phyloP scores from a whole-genome alignment of 1,140 invertebrate species.

The Scaptomyza montana region DNA sequence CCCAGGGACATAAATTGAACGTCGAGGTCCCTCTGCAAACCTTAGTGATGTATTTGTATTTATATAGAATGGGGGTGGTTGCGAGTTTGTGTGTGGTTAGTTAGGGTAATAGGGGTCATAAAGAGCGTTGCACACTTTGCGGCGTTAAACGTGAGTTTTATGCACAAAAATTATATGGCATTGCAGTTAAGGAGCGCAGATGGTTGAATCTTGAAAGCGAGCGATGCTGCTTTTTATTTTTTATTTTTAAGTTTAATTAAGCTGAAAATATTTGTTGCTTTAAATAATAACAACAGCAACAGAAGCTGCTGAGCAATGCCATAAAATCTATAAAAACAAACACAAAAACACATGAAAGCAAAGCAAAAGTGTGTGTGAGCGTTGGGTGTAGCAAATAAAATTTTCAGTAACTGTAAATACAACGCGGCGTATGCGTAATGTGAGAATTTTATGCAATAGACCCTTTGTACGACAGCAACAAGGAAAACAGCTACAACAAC shows the following conservation, averaged over 20 bases:
- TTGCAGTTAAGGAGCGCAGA: conserved; percentile 68
- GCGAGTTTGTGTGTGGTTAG: conserved; percentile 32
- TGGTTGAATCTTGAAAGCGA: conserved; percentile 44
- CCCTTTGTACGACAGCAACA: conserved; percentile 46
- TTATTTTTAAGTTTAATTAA: conserved; percentile 78
- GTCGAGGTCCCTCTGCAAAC: conserved; percentile 48
- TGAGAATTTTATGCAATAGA: conserved; percentile 80
- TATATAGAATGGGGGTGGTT: conserved; percentile 19
- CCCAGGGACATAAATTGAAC: conserved; percentile 77
- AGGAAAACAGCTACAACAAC: conserved; percentile 12
- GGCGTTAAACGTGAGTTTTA: conserved; percentile 78
- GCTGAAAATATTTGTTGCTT: conserved; percentile 79
- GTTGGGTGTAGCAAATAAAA: conserved; percentile 62
- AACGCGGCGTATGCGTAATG: conserved; percentile 77
- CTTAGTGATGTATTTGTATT: conserved; percentile 70
- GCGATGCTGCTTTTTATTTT: conserved; percentile 27
- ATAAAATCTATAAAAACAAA: conserved; percentile 80
- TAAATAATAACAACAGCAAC: conserved; percentile 68
- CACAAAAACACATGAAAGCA: conserved; percentile 50
- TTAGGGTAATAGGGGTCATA: conserved; percentile 38
- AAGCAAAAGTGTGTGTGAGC: conserved; percentile 27
- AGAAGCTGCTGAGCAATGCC: conserved; percentile 37
- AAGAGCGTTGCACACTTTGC: conserved; percentile 71
- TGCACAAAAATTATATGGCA: conserved; percentile 71
- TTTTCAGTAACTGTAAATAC: conserved; percentile 77